Percentiles rank a stretch among this genome's conserved stretches.
Evolutionary conservation across 2,888 invertebrate species (phyloP).

Genomic region (Drosophila prolongata): DNA sequence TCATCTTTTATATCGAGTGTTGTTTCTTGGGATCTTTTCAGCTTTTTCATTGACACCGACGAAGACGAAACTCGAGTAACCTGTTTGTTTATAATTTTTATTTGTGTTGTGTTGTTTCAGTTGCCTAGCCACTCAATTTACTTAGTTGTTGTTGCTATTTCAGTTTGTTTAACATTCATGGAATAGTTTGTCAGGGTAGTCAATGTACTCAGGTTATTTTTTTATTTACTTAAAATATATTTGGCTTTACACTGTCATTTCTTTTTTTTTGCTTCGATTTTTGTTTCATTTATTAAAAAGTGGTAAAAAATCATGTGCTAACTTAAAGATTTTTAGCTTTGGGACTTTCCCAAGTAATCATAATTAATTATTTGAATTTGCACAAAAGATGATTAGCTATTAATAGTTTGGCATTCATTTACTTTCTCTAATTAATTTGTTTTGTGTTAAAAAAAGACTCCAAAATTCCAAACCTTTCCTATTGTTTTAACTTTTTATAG

Average conservation of each 20-base stretch:
- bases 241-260: background rate
- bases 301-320: too few relatives aligned
- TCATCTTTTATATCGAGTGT: constrained; percentile 19
- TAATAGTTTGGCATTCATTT: background rate
- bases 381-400: background rate
- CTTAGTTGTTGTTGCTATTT: constrained; percentile 28
- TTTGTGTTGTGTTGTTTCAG: constrained; percentile 43
- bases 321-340: background rate
- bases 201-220: constrained; percentile 26
- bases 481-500: too few relatives aligned
- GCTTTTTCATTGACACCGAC: constrained; percentile 70
- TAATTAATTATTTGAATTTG: background rate
- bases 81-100: constrained; percentile 67
- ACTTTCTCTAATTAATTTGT: background rate
- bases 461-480: too few relatives aligned
- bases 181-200: constrained; percentile 38
- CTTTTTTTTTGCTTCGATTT: background rate
- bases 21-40: constrained; percentile 7
- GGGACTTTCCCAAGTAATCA: background rate
- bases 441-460: too few relatives aligned
- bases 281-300: background rate
- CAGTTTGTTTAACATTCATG: constrained; percentile 31
- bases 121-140: constrained; percentile 46
- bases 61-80: constrained; percentile 79
- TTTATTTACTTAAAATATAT: constrained; percentile 9